These are phyloP conservation scores for Polyergus mexicanus DNA, from an alignment of 1,140 invertebrate genomes.

Conservation along the genomic window DNA sequence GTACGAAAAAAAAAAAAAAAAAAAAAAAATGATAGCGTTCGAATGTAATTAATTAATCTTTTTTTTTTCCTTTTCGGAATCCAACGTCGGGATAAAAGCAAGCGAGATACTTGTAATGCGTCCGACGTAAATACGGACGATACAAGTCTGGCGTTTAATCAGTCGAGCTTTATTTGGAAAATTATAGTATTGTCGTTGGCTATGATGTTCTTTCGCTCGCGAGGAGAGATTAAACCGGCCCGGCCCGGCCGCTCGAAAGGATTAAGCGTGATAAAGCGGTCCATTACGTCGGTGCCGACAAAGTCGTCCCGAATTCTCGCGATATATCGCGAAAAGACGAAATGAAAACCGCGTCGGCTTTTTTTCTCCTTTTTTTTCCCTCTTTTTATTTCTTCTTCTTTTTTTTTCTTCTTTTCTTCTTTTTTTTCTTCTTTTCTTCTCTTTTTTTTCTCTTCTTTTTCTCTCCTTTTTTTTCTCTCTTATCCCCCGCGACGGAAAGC, in stretches of 20 bases:
- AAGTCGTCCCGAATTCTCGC: slow-evolving; percentile 4
- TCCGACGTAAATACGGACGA: not conserved
- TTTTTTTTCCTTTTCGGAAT: not conserved
- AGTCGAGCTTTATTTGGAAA: slow-evolving; percentile 47
- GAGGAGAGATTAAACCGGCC: slow-evolving; percentile 24
- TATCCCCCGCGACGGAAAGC: not conserved
- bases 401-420: not conserved
- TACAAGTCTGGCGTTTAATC: slow-evolving; percentile 3
- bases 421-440: not conserved
- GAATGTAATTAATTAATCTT: not conserved
- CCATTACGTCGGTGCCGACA: slow-evolving; percentile 7
- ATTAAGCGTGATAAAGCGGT: slow-evolving; percentile 50
- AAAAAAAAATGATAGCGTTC: not conserved
- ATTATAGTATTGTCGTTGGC: slow-evolving; percentile 26
- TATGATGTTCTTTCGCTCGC: slow-evolving; percentile 7
- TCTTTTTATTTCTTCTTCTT: too few species aligned
- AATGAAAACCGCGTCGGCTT: not conserved
- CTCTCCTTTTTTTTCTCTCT: not conserved
- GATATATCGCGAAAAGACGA: not conserved
- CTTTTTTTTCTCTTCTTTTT: not conserved
- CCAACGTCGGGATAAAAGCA: not conserved
- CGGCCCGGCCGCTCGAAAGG: slow-evolving; percentile 18
- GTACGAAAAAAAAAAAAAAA: not conserved
- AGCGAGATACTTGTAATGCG: not conserved
- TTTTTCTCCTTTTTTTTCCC: not conserved